phyloP scores from a whole-genome alignment of 2,113 vertebrate species.

The Ifrita kowaldi region DNA sequence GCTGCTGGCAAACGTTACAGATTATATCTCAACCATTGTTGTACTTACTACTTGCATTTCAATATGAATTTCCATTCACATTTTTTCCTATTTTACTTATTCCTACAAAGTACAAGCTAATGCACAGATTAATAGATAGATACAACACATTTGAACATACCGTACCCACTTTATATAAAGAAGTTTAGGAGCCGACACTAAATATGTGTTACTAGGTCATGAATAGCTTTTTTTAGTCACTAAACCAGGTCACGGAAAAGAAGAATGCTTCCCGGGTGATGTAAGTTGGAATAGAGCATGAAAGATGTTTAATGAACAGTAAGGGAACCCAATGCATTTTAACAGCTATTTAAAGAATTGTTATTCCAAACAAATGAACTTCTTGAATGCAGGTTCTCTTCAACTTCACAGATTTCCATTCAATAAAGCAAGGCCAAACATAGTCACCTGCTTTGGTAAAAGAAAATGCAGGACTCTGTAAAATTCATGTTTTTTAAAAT shows the following conservation, averaged over 20 bases:
- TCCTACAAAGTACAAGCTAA: neutral
- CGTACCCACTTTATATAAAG: neutral
- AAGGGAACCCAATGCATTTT: neutral
- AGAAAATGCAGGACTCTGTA: neutral
- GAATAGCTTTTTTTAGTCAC: neutral
- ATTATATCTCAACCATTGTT: neutral
- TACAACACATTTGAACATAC: neutral
- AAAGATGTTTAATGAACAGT: neutral
- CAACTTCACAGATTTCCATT: neutral
- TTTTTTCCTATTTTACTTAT: neutral
- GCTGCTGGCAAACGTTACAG: neutral
- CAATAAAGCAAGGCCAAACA: neutral
- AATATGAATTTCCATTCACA: neutral
- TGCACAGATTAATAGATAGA: neutral
- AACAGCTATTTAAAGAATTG: neutral
- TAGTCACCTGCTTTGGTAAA: neutral
- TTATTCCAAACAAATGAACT: neutral
- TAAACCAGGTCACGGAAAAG: neutral
- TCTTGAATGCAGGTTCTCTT: neutral
- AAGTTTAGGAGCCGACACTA: neutral
- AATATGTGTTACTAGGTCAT: neutral
- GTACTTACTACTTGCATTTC: neutral
- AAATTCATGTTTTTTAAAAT: neutral
- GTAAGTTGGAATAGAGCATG: neutral
- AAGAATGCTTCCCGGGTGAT: neutral